Evolutionary conservation across 2,797 vertebrate genomes (phyloP).

Genomic region (Pangasius larnaudii): DNA sequence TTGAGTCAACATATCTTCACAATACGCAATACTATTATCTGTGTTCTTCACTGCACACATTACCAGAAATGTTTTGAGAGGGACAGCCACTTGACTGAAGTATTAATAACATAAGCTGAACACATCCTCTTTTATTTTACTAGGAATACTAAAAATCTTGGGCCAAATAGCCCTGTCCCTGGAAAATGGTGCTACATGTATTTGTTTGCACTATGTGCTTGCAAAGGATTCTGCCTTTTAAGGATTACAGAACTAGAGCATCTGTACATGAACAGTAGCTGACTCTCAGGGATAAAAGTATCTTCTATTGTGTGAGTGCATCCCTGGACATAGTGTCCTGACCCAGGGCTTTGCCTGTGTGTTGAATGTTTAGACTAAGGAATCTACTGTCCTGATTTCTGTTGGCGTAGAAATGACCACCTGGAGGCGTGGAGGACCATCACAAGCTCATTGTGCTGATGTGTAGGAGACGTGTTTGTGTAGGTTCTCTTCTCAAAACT

Average conservation of each 20-base stretch:
- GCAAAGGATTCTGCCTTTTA: neutral
- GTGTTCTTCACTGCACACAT: neutral
- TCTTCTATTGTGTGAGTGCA: neutral
- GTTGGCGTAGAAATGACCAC: constrained; percentile 14
- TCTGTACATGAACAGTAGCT: neutral
- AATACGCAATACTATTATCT: too few relatives aligned
- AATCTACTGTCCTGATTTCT: constrained; percentile 43
- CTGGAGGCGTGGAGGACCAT: constrained; percentile 14
- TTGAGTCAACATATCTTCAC: neutral
- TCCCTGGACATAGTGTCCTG: neutral
- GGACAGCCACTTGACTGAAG: neutral
- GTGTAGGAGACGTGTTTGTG: neutral
- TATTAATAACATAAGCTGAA: neutral
- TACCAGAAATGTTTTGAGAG: neutral
- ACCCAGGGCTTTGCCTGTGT: neutral
- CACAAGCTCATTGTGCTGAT: neutral
- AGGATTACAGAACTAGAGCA: neutral
- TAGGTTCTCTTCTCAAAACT: neutral
- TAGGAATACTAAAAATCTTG: neutral
- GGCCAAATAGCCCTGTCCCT: neutral
- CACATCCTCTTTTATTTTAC: neutral
- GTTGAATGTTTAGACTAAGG: neutral
- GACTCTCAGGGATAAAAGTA: neutral
- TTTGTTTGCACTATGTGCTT: neutral
- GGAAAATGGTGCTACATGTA: neutral